phyloP scores from a whole-genome alignment of 2,888 invertebrate species.

The Tenthredo scrophulariae region DNA sequence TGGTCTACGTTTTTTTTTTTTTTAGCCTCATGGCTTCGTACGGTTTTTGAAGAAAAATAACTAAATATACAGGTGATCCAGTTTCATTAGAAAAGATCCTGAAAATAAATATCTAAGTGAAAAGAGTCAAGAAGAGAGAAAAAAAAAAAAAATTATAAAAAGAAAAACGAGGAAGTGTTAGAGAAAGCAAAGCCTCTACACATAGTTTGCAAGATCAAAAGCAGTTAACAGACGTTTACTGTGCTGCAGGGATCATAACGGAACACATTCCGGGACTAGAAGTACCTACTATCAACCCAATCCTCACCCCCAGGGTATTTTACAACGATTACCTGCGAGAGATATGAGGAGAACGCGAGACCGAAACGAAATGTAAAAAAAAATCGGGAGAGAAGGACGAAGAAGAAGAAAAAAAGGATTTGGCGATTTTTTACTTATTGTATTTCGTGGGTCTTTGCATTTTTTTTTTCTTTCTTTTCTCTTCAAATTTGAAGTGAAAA shows the following conservation, averaged over 20 bases:
- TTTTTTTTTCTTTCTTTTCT: background rate
- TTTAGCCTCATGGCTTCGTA: no score
- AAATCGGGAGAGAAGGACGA: background rate
- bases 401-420: background rate
- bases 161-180: background rate
- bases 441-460: background rate
- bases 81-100: background rate
- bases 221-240: conserved; percentile 45
- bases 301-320: conserved; percentile 6
- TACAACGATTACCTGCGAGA: conserved; percentile 8
- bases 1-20: no score
- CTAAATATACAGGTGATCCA: no score
- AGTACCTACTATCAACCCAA: conserved; percentile 36
- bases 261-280: conserved; percentile 37
- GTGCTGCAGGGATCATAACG: conserved; percentile 38
- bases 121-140: background rate
- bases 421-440: background rate
- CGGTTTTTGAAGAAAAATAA: no score
- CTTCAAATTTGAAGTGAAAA: background rate
- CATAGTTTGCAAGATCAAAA: conserved; percentile 22
- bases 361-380: background rate
- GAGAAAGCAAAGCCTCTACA: conserved; percentile 13
- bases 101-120: background rate
- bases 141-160: background rate
- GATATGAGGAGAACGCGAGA: background rate